Conservation (phyloP, 2,888 invertebrate species). For the Coenonympha glycerion region DNA sequence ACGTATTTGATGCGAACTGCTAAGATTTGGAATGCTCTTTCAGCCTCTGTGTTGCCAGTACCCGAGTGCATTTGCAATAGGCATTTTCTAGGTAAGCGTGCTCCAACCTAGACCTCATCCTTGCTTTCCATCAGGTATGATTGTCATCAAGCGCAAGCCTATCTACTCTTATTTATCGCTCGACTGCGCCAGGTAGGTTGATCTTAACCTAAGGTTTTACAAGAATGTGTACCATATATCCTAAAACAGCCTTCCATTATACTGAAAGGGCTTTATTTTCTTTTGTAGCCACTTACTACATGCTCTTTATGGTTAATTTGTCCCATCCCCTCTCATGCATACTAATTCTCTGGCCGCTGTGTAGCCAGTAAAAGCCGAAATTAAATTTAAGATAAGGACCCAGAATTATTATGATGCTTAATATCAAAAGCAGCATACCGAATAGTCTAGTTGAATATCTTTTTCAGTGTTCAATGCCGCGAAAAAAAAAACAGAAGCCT, state of each 20-base stretch:
- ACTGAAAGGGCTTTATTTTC: neutral
- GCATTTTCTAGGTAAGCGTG: no score
- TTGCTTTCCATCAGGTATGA: no score
- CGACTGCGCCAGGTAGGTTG: no score
- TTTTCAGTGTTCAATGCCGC: neutral
- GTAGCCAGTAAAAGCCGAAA: neutral
- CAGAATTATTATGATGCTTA: neutral
- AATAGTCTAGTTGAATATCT: neutral
- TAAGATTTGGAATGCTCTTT: no score
- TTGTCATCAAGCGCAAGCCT: no score
- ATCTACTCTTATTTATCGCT: no score
- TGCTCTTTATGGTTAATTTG: slow-evolving; percentile 13
- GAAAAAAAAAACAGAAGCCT: no score
- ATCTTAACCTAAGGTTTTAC: no score
- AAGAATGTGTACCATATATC: neutral
- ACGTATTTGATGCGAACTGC: no score
- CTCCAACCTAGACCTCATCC: no score
- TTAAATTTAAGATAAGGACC: neutral
- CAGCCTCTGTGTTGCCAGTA: no score
- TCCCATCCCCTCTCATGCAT: slow-evolving; percentile 14
- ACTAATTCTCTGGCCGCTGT: slow-evolving; percentile 9
- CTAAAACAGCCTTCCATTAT: neutral
- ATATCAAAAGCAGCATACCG: neutral
- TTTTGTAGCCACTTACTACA: neutral
- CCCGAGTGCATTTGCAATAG: no score